Conservation (phyloP, 2,113 vertebrate genomes). For the Zingel zingel region DNA sequence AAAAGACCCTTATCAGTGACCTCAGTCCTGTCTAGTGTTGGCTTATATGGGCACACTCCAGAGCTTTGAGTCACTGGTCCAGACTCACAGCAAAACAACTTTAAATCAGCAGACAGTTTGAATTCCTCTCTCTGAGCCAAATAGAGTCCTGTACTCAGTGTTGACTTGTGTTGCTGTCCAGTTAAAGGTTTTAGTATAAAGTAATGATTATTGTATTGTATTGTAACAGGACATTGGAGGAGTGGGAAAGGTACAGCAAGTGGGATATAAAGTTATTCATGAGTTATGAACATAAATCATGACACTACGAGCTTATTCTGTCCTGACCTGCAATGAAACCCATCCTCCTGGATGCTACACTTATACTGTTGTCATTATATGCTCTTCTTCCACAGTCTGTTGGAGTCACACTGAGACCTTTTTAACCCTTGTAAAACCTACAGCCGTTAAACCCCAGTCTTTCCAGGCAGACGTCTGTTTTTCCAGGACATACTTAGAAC, state of each 20-base stretch:
- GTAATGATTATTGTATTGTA: not conserved
- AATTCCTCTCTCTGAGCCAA: not conserved
- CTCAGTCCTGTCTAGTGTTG: slow-evolving; percentile 21
- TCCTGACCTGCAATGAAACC: slow-evolving; percentile 13
- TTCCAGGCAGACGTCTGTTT: slow-evolving; percentile 18
- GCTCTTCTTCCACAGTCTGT: slow-evolving; percentile 42
- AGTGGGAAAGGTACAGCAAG: not conserved
- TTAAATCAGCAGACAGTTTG: slow-evolving; percentile 7
- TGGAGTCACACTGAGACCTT: slow-evolving; percentile 40
- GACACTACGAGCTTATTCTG: not conserved
- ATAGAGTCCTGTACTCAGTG: not conserved
- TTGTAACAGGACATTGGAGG: not conserved
- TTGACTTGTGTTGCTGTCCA: slow-evolving; percentile 4
- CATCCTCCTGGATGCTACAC: not conserved
- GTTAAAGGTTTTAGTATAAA: not conserved
- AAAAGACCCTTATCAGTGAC: slow-evolving; percentile 55
- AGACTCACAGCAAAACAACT: slow-evolving; percentile 25
- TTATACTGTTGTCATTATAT: slow-evolving; percentile 51
- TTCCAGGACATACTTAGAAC: slow-evolving; percentile 6
- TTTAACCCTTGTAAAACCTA: slow-evolving; percentile 50
- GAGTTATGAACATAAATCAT: not conserved
- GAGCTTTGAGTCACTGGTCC: slow-evolving; percentile 10
- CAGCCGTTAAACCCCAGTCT: slow-evolving; percentile 23
- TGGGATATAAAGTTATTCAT: not conserved
- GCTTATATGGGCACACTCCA: slow-evolving; percentile 47